Evolutionary conservation across 1,140 invertebrate genomes (phyloP), one percentile per base, ranked within the genome.

Genomic region (Rhynchophorus ferrugineus): DNA sequence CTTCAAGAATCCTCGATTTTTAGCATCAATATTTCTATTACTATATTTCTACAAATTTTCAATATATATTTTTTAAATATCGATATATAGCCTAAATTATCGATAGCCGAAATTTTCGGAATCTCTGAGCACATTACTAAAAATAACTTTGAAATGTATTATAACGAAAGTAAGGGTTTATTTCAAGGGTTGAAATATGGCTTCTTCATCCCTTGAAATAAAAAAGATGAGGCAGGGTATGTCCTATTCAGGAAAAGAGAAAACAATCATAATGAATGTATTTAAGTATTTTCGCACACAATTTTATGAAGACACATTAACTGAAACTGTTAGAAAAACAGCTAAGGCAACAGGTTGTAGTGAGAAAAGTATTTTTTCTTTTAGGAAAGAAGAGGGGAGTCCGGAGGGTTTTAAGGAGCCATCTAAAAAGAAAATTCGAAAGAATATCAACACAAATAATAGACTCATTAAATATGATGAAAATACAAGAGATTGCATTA

Each of bases 161-260:
- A n/a, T n/a, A n/a, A n/a, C n/a, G n/a, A n/a, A n/a, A n/a, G n/a
- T n/a, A n/a, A n/a, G n/a, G n/a, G n/a, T n/a, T n/a, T n/a, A n/a
- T n/a, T n/a, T n/a, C n/a, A n/a, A n/a, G n/a, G n/a, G n/a, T n/a
- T n/a, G n/a, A n/a, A n/a, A n/a, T n/a, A n/a, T n/a, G n/a, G n/a
- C n/a, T n/a, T n/a, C n/a, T n/a, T n/a, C n/a, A n/a, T n/a, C n/a
- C n/a, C 16, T 9, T 29, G 62, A 64, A 49, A 50, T 66, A 18
- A 58, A 60, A 36, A 67, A 67, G 59, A 67, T 67, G 65, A 67
- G 65, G 59, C 65, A 67, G 37, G 65, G 65, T 11, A 67, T 66
- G 65, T 62, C 65, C 5, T 67, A 67, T 55, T 59, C 64, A 7
- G 56, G 56, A 14, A 66, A 66, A 59, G 65, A 66, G 45, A 67